Conservation (phyloP, 2,888 invertebrate species). For the Invenusta paracnida region DNA sequence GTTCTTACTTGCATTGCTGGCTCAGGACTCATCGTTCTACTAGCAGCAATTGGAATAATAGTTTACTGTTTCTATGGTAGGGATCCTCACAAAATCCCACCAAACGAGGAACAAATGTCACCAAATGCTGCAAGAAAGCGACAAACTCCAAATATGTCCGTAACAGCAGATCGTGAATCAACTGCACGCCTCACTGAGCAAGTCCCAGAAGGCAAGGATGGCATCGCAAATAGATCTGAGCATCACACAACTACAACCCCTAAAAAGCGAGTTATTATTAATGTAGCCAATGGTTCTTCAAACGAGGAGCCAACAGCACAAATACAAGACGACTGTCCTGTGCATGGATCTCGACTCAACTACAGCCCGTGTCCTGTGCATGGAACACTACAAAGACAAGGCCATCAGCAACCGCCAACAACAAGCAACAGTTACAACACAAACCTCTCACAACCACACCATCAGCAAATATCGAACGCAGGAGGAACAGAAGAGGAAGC, state of each 20-base stretch:
- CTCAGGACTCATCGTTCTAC: slow-evolving; percentile 33
- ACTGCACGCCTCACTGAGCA: background rate
- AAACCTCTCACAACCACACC: background rate
- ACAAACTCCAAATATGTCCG: background rate
- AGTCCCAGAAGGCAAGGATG: background rate
- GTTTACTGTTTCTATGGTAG: slow-evolving; percentile 37
- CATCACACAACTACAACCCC: slow-evolving; percentile 5
- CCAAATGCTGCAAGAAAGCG: background rate
- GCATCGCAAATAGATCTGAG: background rate
- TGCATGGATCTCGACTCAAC: slow-evolving; percentile 30
- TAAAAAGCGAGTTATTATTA: slow-evolving; percentile 11
- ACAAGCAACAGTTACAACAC: background rate
- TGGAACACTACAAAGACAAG: background rate
- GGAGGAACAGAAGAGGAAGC: slow-evolving; percentile 17
- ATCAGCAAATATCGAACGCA: too few species aligned
- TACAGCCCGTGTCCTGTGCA: slow-evolving; percentile 38
- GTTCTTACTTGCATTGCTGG: slow-evolving; percentile 33
- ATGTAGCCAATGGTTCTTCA: background rate
- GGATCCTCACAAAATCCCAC: background rate
- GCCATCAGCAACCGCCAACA: background rate
- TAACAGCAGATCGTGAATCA: slow-evolving; percentile 3
- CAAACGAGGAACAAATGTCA: background rate
- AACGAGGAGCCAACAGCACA: background rate
- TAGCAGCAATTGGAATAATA: slow-evolving; percentile 31
- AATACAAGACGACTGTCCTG: slow-evolving; percentile 28